phyloP scores from a whole-genome alignment of 2,113 vertebrate species.

The Lipotes vexillifer region DNA sequence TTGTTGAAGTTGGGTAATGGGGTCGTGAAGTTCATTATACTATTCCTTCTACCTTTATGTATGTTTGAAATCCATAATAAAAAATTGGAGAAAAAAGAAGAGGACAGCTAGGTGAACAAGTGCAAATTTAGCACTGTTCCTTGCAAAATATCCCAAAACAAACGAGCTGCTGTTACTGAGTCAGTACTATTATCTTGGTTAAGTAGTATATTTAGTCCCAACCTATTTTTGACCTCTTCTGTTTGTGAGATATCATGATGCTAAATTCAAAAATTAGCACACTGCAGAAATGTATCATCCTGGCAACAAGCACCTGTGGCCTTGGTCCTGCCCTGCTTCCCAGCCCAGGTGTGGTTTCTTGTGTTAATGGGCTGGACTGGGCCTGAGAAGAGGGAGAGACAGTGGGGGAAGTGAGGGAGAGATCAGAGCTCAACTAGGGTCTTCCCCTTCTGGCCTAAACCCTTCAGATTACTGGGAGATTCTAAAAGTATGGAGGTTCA shows the following conservation, averaged over 20 bases:
- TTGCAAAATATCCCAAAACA: background rate
- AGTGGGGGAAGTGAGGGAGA: background rate
- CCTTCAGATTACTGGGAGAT: background rate
- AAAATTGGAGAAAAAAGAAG: background rate
- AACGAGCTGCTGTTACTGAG: background rate
- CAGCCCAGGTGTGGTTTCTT: background rate
- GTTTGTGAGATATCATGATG: background rate
- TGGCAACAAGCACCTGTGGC: background rate
- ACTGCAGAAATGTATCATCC: background rate
- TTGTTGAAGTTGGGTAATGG: background rate
- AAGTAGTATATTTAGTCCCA: background rate
- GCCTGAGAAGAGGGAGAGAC: background rate
- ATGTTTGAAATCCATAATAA: background rate
- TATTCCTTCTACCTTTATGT: background rate
- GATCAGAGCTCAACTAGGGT: background rate
- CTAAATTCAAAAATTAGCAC: background rate
- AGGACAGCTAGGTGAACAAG: background rate
- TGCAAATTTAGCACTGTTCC: background rate
- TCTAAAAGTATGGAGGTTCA: background rate
- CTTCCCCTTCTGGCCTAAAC: background rate
- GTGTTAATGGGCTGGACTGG: background rate
- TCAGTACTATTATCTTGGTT: background rate
- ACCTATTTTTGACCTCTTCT: background rate
- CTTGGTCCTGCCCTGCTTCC: background rate
- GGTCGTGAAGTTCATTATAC: background rate